Conservation (phyloP, 2,113 vertebrate species). For the Callocephalon fimbriatum region DNA sequence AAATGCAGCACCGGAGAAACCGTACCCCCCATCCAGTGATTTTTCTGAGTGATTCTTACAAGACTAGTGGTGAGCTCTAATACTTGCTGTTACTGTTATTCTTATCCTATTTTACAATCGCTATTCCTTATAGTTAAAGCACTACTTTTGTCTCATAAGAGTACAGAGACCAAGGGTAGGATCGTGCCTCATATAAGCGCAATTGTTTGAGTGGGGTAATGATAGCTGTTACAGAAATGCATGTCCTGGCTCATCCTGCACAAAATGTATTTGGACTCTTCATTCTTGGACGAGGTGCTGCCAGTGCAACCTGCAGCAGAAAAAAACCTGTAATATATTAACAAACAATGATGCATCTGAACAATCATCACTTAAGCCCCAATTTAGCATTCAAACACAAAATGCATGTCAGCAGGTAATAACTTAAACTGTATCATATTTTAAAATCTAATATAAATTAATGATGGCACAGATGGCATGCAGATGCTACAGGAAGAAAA, state of each 20-base stretch:
- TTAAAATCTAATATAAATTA: background rate
- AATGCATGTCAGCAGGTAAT: background rate
- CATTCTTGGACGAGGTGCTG: background rate
- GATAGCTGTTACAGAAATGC: background rate
- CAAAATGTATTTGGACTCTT: background rate
- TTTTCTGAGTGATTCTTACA: background rate
- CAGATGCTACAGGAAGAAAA: background rate
- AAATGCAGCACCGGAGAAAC: background rate
- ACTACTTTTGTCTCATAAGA: background rate
- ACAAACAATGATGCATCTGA: background rate
- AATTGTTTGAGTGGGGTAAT: background rate
- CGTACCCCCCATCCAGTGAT: background rate
- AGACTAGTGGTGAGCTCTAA: background rate
- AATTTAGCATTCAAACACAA: background rate
- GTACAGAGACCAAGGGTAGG: background rate
- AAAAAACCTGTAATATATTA: background rate
- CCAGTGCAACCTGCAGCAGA: background rate
- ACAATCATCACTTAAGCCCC: background rate
- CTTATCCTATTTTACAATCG: background rate
- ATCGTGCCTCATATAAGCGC: background rate
- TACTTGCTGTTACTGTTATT: background rate
- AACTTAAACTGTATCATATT: background rate
- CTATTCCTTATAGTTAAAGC: background rate
- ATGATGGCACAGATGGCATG: background rate
- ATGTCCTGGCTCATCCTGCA: background rate